Evolutionary conservation across 2,888 invertebrate species (phyloP), one percentile per base, ranked within the genome.

Genomic region (Epiblema foenella): DNA sequence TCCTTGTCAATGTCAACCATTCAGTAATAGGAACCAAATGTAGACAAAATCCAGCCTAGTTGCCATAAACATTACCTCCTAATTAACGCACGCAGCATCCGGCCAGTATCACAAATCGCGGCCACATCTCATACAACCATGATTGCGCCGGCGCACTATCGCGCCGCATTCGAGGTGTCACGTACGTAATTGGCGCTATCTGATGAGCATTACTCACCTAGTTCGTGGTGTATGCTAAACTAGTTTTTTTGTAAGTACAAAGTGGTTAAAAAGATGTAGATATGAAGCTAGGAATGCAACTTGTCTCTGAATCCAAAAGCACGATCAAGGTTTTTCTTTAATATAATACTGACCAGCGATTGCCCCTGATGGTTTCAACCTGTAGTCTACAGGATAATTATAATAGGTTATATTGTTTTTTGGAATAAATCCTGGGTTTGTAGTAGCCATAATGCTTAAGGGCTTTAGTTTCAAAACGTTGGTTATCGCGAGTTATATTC

Each of bases 101-200:
- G 18, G 12, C 17, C 18, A 20, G 58, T 46, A 46, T 46, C 46
- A n/a, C 46, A 46, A 42, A 60, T 60, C 60, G 18, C 12, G 15
- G 29, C 39, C 51, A 63, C 66, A 51, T 60, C 51, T 29, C 66
- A 15, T 42, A 24, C 29, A 39, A 39, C 24, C n/a, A 64, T 69
- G 64, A 69, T 69, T 69, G 58, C 51, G 51, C 7, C n/a, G 1
- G 56, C 49, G 46, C 42, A 49, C 69, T 33, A 63, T 63, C 63
- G 33, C 46, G 39, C 51, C 59, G 73, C 75, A 75, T 74, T 77
- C 73, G 76, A 79, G 89, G 90, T 89, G 91, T 88, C 92, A 93
- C 93, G 93, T 92, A 91, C 91, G 87, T 93, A 92, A 92, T 92
- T 91, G 92, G 42, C 69, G 56, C 78, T 89, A 91, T 91, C 91